These are phyloP conservation scores for Kobus ellipsiprymnus DNA, from an alignment of 2,113 vertebrate genomes.

Conservation along the genomic window DNA sequence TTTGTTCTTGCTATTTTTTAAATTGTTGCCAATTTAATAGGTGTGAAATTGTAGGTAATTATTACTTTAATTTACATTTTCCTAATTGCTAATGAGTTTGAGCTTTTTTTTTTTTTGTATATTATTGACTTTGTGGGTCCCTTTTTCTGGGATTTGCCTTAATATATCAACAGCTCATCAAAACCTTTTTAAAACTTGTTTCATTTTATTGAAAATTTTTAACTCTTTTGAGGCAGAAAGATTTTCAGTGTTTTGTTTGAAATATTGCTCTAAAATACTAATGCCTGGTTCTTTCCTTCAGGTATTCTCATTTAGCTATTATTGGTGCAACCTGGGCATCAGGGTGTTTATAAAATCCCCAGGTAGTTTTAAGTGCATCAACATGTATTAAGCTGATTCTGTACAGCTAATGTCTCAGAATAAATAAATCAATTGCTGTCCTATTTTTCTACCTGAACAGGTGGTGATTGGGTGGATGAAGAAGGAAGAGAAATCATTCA, in stretches of 20 bases:
- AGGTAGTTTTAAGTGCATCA: not conserved
- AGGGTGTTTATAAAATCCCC: not conserved
- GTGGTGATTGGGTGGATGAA: not conserved
- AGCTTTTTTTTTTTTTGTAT: not conserved
- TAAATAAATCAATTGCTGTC: not conserved
- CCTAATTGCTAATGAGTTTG: not conserved
- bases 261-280: not conserved
- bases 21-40: not conserved
- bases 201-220: not conserved
- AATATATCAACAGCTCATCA: not conserved
- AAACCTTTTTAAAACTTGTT: not conserved
- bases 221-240: not conserved
- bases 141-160: not conserved
- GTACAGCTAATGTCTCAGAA: not conserved
- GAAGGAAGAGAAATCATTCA: not conserved
- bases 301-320: not conserved
- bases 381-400: not conserved
- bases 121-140: not conserved
- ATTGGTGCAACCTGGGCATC: accelerated
- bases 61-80: slow-evolving; percentile 42
- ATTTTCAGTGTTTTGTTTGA: not conserved
- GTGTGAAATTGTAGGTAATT: slow-evolving; percentile 25
- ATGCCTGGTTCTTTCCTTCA: not conserved
- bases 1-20: not conserved
- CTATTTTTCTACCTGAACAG: not conserved